Percentiles rank a stretch among this genome's conserved stretches.
phyloP scores from a whole-genome alignment of 1,140 invertebrate species.

The Drosophila melanogaster region Release_6_plus_ISO1_MT NT_033779.5:14737001-14737500 shows the following conservation, averaged over 20 bases:
- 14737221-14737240: no score
- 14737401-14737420: constrained; percentile 25
- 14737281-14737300: no score
- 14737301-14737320: not conserved
- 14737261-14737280: no score
- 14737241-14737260: no score
- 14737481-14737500: not conserved
- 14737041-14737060: not conserved
- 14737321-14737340: not conserved
- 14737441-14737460: constrained; percentile 10
- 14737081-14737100: constrained; percentile 22
- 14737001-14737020: not conserved
- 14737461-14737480: constrained; percentile 17
- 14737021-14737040: not conserved
- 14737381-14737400: not conserved
- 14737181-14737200: no score
- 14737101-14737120: not conserved
- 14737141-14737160: not conserved
- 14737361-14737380: not conserved
- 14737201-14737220: no score
- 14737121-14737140: not conserved
- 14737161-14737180: no score
- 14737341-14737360: not conserved
- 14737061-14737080: constrained; percentile 13
- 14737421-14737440: not conserved